Conservation (phyloP, 2,888 invertebrate species). For the Crepidodera aurea region DNA sequence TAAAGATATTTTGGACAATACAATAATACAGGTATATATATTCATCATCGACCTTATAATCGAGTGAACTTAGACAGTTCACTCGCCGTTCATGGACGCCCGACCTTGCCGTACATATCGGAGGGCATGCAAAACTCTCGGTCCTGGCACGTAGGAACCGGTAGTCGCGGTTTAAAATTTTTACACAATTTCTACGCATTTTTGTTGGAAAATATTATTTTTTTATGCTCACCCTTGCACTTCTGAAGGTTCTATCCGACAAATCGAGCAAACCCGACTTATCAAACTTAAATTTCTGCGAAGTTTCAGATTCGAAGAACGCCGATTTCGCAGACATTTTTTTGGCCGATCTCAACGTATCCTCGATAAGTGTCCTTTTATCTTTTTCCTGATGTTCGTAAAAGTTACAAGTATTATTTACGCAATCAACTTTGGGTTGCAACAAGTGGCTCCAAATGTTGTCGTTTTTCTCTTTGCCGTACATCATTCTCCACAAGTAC, state of each 20-base stretch:
- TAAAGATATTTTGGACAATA: too few species aligned
- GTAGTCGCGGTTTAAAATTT: too few species aligned
- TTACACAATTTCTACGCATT: too few species aligned
- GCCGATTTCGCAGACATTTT: not conserved
- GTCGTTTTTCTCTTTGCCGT: constrained; percentile 39
- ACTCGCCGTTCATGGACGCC: too few species aligned
- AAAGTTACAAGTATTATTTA: constrained; percentile 20
- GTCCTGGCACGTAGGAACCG: too few species aligned
- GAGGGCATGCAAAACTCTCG: too few species aligned
- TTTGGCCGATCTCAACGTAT: not conserved
- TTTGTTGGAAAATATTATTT: too few species aligned
- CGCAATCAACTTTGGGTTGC: constrained; percentile 36
- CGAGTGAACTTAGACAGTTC: too few species aligned
- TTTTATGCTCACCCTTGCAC: too few species aligned
- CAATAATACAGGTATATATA: too few species aligned
- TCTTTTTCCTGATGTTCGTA: constrained; percentile 11
- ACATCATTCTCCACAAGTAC: constrained; percentile 45
- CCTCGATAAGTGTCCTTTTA: not conserved
- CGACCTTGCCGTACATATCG: too few species aligned
- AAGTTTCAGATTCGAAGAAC: not conserved
- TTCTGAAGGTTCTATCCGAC: not conserved
- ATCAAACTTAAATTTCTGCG: not conserved
- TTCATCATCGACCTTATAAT: too few species aligned
- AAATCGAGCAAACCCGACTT: not conserved
- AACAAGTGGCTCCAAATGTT: constrained; percentile 45